Percentiles rank a stretch among this genome's conserved stretches.
Conservation (phyloP, 2,797 vertebrate genomes). For the Etheostoma perlongum region DNA sequence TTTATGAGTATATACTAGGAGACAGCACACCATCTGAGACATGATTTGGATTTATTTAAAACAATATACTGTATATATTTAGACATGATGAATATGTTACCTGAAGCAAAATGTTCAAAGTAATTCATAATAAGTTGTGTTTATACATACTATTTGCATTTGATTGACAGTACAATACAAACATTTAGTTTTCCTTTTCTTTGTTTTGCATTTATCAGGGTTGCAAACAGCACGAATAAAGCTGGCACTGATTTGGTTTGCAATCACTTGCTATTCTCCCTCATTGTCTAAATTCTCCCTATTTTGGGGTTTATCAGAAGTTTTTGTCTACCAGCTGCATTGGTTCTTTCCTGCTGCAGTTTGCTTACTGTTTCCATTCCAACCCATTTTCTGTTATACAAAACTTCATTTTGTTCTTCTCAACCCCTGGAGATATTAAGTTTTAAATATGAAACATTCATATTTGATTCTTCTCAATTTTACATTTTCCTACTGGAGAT, state of each 20-base stretch:
- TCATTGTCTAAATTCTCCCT: conserved; percentile 2
- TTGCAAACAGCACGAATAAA: conserved; percentile 11
- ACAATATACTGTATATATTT: background rate
- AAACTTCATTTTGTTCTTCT: background rate
- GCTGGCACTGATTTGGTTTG: conserved; percentile 8
- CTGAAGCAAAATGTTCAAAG: background rate
- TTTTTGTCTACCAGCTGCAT: background rate
- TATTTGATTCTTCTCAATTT: background rate
- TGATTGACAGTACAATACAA: background rate
- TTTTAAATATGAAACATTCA: background rate
- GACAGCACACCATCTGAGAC: background rate
- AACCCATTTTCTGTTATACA: background rate
- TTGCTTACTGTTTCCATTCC: background rate
- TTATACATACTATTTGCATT: background rate
- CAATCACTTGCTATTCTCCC: conserved; percentile 8
- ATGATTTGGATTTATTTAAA: background rate
- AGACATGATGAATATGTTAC: background rate
- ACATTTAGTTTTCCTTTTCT: background rate
- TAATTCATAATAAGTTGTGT: conserved; percentile 9
- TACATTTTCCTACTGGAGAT: background rate
- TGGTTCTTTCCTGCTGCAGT: background rate
- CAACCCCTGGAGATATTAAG: background rate
- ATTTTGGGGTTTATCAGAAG: conserved; percentile 1
- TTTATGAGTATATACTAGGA: conserved; percentile 3
- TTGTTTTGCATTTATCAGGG: background rate